Percentiles rank a stretch among this genome's conserved stretches.
These are phyloP conservation scores for Papilio machaon DNA, from an alignment of 1,140 invertebrate species.

Conservation along the genomic window DNA sequence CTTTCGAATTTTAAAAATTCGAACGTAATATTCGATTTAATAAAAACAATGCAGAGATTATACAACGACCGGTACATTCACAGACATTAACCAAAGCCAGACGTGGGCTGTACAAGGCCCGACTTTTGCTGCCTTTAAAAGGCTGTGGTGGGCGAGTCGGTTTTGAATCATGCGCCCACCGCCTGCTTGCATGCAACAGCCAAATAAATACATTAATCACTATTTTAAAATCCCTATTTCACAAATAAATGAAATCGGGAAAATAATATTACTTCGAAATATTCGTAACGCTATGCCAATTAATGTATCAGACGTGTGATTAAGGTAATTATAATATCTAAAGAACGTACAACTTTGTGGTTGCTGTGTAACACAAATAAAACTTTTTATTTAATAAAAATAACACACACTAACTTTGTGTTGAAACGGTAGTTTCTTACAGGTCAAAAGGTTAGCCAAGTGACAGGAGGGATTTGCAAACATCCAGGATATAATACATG, in stretches of 20 bases:
- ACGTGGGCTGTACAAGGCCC: slow-evolving; percentile 72
- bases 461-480: too few species aligned
- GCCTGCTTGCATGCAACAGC: slow-evolving; percentile 58
- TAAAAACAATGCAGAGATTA: slow-evolving; percentile 32
- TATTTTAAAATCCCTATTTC: slow-evolving; percentile 38
- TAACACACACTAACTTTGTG: too few species aligned
- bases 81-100: slow-evolving; percentile 44
- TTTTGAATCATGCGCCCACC: slow-evolving; percentile 75
- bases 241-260: slow-evolving; percentile 32
- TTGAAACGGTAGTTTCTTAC: too few species aligned
- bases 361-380: too few species aligned
- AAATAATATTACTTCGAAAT: neutral
- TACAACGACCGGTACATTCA: slow-evolving; percentile 22
- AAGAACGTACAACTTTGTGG: too few species aligned
- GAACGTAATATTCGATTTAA: slow-evolving; percentile 39
- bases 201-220: slow-evolving; percentile 57
- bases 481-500: too few species aligned
- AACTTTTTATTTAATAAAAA: too few species aligned
- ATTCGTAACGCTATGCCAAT: neutral
- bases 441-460: too few species aligned
- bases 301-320: too few species aligned
- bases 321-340: too few species aligned
- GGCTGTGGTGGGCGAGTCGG: slow-evolving; percentile 64
- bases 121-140: slow-evolving; percentile 65
- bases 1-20: slow-evolving; percentile 17